Percentiles rank a stretch among this genome's conserved stretches.
phyloP scores from a whole-genome alignment of 1,140 invertebrate species.

The Rhopalosiphum maidis region DNA sequence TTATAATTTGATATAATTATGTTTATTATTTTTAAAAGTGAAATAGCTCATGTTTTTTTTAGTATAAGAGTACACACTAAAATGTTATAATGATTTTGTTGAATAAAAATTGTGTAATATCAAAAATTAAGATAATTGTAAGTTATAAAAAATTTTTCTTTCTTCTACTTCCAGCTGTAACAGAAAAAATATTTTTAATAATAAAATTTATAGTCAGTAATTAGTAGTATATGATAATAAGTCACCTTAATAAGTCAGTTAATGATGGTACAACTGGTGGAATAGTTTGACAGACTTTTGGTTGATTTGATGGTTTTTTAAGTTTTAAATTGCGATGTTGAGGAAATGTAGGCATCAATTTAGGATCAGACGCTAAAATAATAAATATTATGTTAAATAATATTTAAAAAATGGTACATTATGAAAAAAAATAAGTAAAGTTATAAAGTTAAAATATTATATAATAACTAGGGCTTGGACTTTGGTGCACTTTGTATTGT shows the following conservation, averaged over 20 bases:
- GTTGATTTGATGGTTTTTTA: constrained; percentile 66
- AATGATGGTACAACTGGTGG: constrained; percentile 46
- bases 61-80: background rate
- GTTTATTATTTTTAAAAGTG: constrained; percentile 33
- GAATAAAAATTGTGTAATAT: constrained; percentile 24
- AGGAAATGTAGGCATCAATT: constrained; percentile 96
- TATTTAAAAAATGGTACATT: background rate
- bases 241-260: constrained; percentile 41
- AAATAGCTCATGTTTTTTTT: background rate
- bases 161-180: constrained; percentile 49
- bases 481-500: too few species aligned
- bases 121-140: background rate
- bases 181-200: background rate
- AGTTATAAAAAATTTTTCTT: background rate
- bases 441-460: background rate
- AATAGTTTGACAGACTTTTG: constrained; percentile 52
- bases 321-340: constrained; percentile 88
- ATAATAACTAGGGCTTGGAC: background rate
- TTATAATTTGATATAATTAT: constrained; percentile 67
- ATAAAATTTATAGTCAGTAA: background rate
- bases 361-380: constrained; percentile 85
- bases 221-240: background rate
- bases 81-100: background rate
- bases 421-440: background rate
- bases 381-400: background rate